Evolutionary conservation across 2,888 invertebrate species (phyloP).

Genomic region (Torymus tubicola): DNA sequence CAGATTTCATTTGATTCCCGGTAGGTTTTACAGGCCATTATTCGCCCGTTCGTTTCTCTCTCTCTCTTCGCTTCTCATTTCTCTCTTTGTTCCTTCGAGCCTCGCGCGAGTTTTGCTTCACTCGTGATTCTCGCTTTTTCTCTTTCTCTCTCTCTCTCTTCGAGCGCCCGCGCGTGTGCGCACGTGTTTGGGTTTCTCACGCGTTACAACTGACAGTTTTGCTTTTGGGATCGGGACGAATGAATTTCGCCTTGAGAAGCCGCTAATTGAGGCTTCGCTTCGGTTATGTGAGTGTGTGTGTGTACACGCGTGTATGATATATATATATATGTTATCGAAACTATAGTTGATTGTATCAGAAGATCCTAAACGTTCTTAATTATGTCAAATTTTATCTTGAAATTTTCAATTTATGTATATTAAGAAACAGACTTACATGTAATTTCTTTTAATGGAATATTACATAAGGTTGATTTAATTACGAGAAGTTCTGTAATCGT

Average conservation of each 20-base stretch:
- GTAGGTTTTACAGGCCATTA: conserved; percentile 29
- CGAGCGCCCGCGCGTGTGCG: too few relatives aligned
- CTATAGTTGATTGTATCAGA: too few relatives aligned
- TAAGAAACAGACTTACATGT: too few relatives aligned
- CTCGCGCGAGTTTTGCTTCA: neutral
- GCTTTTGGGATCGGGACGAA: conserved; percentile 30
- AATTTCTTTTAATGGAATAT: too few relatives aligned
- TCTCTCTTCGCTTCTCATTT: conserved; percentile 10
- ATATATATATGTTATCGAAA: too few relatives aligned
- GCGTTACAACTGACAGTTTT: conserved; percentile 42
- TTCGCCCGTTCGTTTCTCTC: neutral
- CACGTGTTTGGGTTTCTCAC: conserved; percentile 43
- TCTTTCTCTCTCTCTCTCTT: conserved; percentile 7
- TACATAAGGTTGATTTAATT: too few relatives aligned
- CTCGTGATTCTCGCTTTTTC: neutral
- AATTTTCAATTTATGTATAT: too few relatives aligned
- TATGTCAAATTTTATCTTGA: too few relatives aligned
- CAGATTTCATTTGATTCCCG: conserved; percentile 10
- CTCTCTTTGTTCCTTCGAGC: conserved; percentile 12
- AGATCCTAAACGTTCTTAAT: too few relatives aligned
- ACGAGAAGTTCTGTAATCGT: too few relatives aligned
- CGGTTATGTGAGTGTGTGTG: too few relatives aligned
- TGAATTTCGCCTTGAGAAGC: conserved; percentile 26
- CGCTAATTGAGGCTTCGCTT: conserved; percentile 28
- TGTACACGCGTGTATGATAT: neutral